Evolutionary conservation across 2,797 vertebrate genomes (phyloP).

Genomic region (Liasis olivaceus): DNA sequence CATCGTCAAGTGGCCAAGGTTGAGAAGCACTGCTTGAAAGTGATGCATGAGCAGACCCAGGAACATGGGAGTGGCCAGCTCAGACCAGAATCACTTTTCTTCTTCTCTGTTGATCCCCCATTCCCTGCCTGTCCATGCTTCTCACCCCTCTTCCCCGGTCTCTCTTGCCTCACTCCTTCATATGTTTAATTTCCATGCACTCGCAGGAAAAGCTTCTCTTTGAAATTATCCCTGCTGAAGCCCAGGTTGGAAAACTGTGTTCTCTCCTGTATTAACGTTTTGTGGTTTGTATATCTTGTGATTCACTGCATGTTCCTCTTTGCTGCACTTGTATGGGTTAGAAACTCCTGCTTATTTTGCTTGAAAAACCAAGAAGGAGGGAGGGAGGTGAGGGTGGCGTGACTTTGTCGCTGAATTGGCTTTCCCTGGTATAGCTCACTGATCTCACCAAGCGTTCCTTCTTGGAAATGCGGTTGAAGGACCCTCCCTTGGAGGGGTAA

Average conservation of each 20-base stretch:
- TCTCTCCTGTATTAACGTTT: conserved; percentile 80
- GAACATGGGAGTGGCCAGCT: background rate
- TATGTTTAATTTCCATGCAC: conserved; percentile 78
- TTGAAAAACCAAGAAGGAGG: conserved; percentile 39
- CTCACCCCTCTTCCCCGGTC: conserved; percentile 21
- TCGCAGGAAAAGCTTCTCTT: conserved; percentile 91
- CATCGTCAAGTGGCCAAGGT: background rate
- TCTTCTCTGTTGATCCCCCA: background rate
- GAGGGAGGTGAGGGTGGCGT: background rate
- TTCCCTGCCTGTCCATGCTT: conserved; percentile 26
- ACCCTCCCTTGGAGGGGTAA: background rate
- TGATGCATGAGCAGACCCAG: background rate
- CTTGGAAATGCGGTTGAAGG: background rate
- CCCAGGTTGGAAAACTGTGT: conserved; percentile 86
- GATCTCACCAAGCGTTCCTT: background rate
- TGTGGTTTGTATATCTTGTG: conserved; percentile 70
- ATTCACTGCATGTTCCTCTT: conserved; percentile 75
- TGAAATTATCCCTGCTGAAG: conserved; percentile 93
- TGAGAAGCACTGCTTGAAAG: background rate
- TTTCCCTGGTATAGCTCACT: background rate
- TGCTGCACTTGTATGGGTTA: conserved; percentile 55
- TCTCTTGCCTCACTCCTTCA: conserved; percentile 50
- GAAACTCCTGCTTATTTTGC: conserved; percentile 58
- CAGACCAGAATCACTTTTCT: background rate
- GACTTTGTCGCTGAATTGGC: conserved; percentile 50